Percentiles rank a stretch among this genome's conserved stretches.
Evolutionary conservation across 2,888 invertebrate genomes (phyloP).

Genomic region (Strigamia maritima): DNA sequence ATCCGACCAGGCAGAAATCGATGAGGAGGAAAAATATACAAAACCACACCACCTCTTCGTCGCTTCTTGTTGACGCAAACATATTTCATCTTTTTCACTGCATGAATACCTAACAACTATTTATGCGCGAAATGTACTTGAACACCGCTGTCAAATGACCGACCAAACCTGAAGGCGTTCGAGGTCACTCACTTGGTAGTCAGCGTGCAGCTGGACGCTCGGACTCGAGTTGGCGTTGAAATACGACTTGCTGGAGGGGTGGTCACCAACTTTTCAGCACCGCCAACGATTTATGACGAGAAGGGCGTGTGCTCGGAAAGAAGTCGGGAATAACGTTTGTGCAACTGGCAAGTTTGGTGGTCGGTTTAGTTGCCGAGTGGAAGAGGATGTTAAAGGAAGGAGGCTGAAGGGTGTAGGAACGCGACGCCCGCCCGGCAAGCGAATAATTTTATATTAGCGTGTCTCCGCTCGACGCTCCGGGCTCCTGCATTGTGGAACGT

Average conservation of each 20-base stretch:
- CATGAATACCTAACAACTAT: constrained; percentile 24
- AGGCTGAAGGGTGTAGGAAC: background rate
- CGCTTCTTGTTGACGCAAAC: constrained; percentile 13
- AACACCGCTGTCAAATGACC: constrained; percentile 17
- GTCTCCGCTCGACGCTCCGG: constrained; percentile 24
- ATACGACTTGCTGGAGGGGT: constrained; percentile 22
- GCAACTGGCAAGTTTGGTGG: constrained; percentile 15
- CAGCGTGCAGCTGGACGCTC: constrained; percentile 29
- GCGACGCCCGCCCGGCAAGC: constrained; percentile 22
- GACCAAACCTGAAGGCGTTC: constrained; percentile 19
- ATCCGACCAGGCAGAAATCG: constrained; percentile 28
- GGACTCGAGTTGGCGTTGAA: constrained; percentile 18
- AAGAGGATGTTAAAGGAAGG: background rate
- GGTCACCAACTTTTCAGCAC: constrained; percentile 25
- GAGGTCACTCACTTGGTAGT: constrained; percentile 28
- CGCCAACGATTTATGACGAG: constrained; percentile 29
- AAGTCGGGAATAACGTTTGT: constrained; percentile 28
- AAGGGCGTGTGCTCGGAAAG: constrained; percentile 5
- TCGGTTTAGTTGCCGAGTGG: constrained; percentile 7
- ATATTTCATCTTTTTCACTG: constrained; percentile 22
- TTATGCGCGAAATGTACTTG: constrained; percentile 8
- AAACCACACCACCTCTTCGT: background rate
- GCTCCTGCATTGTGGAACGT: constrained; percentile 8
- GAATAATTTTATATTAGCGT: constrained; percentile 34
- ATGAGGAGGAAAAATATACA: constrained; percentile 31